Conservation (phyloP, 1,140 invertebrate species). For the Pemphigus obesinymphae region DNA sequence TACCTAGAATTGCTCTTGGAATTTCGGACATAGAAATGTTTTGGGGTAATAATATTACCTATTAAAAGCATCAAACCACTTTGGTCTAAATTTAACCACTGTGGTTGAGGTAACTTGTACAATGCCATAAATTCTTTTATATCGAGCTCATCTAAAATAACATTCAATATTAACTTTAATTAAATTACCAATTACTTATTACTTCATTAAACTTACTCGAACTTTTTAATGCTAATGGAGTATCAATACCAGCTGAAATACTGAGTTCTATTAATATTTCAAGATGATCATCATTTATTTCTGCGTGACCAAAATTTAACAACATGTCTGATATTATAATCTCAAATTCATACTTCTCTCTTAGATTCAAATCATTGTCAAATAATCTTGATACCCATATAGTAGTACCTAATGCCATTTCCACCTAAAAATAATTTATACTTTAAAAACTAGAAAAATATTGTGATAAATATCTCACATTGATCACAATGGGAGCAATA, state of each 20-base stretch:
- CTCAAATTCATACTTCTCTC: neutral
- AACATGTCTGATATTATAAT: neutral
- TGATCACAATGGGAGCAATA: too few species aligned
- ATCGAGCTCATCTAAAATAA: neutral
- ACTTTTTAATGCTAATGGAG: neutral
- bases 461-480: too few species aligned
- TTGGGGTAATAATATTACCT: too few species aligned
- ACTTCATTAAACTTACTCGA: neutral
- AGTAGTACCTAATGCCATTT: constrained; percentile 7
- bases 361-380: too few species aligned
- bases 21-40: too few species aligned
- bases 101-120: constrained; percentile 2
- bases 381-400: constrained; percentile 1
- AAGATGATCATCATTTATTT: constrained; percentile 3
- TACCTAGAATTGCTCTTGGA: too few species aligned
- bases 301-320: neutral
- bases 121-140: neutral
- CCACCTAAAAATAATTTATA: neutral
- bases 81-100: constrained; percentile 9
- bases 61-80: too few species aligned
- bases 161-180: neutral
- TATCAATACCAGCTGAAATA: neutral
- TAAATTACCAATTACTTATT: too few species aligned
- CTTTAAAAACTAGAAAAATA: too few species aligned
- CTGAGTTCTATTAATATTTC: neutral